Percentiles rank a stretch among this genome's conserved stretches.
phyloP scores from a whole-genome alignment of 92 coral and sea anemone genomes.

The Epizoanthus ramosus region DNA sequence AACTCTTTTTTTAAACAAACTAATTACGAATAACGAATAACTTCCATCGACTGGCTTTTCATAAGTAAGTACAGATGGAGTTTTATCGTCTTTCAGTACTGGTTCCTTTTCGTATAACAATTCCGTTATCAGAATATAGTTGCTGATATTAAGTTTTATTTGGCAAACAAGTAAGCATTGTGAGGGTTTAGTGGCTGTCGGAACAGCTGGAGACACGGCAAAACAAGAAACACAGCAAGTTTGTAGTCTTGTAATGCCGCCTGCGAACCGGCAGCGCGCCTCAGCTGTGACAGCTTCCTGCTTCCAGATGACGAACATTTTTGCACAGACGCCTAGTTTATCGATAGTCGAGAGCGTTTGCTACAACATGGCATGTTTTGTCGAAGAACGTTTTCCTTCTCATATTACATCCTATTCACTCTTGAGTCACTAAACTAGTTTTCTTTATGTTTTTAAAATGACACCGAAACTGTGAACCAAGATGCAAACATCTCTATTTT shows the following conservation, averaged over 20 bases:
- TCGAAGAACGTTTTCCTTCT: no score
- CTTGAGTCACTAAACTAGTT: no score
- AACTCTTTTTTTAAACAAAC: neutral
- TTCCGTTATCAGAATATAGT: no score
- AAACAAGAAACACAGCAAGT: neutral
- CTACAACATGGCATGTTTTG: no score
- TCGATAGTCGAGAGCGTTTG: no score
- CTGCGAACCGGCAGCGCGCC: neutral
- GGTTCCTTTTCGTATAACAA: no score
- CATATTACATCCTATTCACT: no score
- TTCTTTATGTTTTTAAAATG: neutral
- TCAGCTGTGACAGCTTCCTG: no score
- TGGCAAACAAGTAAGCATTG: conserved; percentile 8
- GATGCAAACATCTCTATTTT: neutral
- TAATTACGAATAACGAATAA: neutral
- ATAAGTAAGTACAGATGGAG: neutral
- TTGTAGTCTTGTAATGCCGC: neutral
- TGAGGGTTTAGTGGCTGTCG: neutral
- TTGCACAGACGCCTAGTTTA: no score
- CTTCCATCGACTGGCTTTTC: neutral
- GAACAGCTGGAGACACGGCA: conserved; percentile 13
- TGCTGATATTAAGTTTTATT: neutral
- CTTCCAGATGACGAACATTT: no score
- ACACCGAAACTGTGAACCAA: neutral
- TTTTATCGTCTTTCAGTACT: no score